Percentiles rank a stretch among this genome's conserved stretches.
Evolutionary conservation across 2,888 invertebrate genomes (phyloP).

Genomic region (Troilus luridus): DNA sequence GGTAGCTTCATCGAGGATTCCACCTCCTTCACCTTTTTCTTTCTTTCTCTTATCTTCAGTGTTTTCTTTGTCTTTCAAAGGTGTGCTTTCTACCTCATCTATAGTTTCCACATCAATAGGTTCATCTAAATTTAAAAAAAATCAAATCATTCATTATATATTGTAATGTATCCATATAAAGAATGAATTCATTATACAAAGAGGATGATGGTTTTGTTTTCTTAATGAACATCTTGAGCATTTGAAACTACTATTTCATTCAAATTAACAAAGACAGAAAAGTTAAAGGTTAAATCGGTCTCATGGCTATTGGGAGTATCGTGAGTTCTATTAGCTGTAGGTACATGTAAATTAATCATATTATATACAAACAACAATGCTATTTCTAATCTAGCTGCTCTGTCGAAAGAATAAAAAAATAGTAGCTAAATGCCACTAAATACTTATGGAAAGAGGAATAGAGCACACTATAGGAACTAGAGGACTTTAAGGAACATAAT

Average conservation of each 20-base stretch:
- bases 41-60: conserved; percentile 68
- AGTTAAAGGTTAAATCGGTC: no score
- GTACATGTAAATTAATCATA: no score
- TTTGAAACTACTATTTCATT: background rate
- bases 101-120: conserved; percentile 61
- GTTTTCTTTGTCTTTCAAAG: conserved; percentile 65
- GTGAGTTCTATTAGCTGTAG: no score
- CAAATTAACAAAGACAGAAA: no score
- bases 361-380: no score
- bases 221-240: background rate
- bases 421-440: no score
- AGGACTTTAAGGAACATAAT: no score
- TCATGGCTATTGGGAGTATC: no score
- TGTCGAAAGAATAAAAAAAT: no score
- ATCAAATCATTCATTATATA: background rate
- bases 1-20: conserved; percentile 71
- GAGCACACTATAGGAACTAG: no score
- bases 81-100: conserved; percentile 61
- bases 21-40: conserved; percentile 67
- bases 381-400: no score
- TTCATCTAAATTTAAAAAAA: conserved; percentile 60
- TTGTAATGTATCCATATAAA: background rate
- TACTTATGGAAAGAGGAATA: no score
- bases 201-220: background rate
- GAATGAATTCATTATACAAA: background rate